A percentile compares a stretch with the other conserved stretches of the same genome.
Conservation (phyloP, 2,113 vertebrate genomes). For the Silurus meridionalis region DNA sequence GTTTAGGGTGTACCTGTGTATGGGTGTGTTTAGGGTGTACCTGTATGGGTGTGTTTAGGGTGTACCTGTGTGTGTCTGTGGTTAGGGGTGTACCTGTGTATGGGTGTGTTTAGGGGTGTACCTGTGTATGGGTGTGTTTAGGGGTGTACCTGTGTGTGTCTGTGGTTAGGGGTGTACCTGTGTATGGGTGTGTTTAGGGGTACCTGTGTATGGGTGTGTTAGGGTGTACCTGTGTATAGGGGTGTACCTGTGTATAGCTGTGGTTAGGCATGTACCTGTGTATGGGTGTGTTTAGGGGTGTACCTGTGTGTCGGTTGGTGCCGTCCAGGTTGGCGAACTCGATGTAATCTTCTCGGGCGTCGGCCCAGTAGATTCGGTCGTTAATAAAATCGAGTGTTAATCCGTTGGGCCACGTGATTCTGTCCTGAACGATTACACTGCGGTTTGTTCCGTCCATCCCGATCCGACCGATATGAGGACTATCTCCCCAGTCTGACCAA, state of each 20-base stretch:
- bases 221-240: not conserved
- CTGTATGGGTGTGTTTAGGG: too few relatives aligned
- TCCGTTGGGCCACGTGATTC: slow-evolving; percentile 96
- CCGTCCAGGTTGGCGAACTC: slow-evolving; percentile 94
- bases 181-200: too few relatives aligned
- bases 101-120: not conserved
- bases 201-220: too few relatives aligned
- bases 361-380: slow-evolving; percentile 94
- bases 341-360: slow-evolving; percentile 94
- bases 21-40: not conserved
- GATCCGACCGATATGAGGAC: slow-evolving; percentile 91
- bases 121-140: not conserved
- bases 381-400: slow-evolving; percentile 95
- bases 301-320: slow-evolving; percentile 87
- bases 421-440: slow-evolving; percentile 86
- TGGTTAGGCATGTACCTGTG: not conserved
- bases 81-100: not conserved
- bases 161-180: too few relatives aligned
- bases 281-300: not conserved
- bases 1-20: not conserved
- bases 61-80: too few relatives aligned
- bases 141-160: not conserved
- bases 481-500: slow-evolving; percentile 98
- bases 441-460: slow-evolving; percentile 93
- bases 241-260: too few relatives aligned